Evolutionary conservation across 2,888 invertebrate species (phyloP).

Genomic region (Hofmannophila pseudospretella): DNA sequence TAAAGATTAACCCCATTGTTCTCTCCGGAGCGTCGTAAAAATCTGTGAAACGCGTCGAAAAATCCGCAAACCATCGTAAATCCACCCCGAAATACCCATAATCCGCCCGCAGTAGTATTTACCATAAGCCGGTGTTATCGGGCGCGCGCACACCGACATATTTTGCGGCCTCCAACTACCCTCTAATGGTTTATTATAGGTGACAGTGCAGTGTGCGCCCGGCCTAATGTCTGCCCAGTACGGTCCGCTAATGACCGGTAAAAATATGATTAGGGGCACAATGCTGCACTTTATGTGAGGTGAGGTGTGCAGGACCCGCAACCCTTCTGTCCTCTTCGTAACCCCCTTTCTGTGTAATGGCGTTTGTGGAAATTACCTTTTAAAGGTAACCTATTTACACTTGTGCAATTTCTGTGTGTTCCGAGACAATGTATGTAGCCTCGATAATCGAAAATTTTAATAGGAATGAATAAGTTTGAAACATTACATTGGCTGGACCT

Average conservation of each 20-base stretch:
- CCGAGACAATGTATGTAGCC: too few species aligned
- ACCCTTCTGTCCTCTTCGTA: too few species aligned
- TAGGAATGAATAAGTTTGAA: too few species aligned
- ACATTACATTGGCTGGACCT: too few species aligned
- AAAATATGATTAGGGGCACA: not conserved
- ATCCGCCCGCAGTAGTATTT: constrained; percentile 45
- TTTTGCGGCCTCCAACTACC: constrained; percentile 25
- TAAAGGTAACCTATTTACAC: too few species aligned
- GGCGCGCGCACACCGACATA: constrained; percentile 41
- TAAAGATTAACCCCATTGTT: constrained; percentile 23
- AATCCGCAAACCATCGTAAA: constrained; percentile 46
- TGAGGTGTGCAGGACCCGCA: too few species aligned
- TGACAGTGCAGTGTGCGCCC: constrained; percentile 2
- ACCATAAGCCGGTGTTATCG: constrained; percentile 55
- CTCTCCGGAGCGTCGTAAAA: constrained; percentile 17
- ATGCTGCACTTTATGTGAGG: too few species aligned
- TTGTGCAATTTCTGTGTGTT: too few species aligned
- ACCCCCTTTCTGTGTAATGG: too few species aligned
- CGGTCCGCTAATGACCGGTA: not conserved
- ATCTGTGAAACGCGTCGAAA: constrained; percentile 32
- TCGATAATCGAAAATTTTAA: too few species aligned
- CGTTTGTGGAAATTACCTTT: too few species aligned
- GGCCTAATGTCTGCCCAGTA: constrained; percentile 3
- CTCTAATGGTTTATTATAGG: constrained; percentile 8
- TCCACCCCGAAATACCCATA: constrained; percentile 40